Evolutionary conservation across 1,140 invertebrate species (phyloP), one percentile per base, ranked within the genome.

Genomic region (Spodoptera litura): DNA sequence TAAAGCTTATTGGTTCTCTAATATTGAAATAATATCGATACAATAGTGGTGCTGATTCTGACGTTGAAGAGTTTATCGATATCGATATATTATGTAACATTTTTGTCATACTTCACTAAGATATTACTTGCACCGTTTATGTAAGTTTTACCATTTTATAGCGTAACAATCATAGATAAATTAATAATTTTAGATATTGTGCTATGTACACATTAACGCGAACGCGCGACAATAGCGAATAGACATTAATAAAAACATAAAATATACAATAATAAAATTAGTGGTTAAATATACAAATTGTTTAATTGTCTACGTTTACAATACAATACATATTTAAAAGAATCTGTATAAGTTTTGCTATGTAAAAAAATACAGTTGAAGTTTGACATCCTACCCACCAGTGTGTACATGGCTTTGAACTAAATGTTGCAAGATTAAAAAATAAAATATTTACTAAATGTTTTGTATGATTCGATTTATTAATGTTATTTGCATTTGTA

Each of bases 401-500:
- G n/a, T 66, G 62, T 71, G 68, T 71, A 70, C 66, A 55, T 55
- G 68, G 71, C 55, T 73, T 59, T 0, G 27, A 73, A 73, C 9
- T 59, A 49, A 44, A 59, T 73, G 71, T 56, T 73, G 58, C 13
- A 55, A 49, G 38, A 58, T 58, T 44, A 44, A 44, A 44, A 44
- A 38, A 62, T 15, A 10, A 38, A 53, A 15, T 55, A 71, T 20
- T 15, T 73, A 72, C 27, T 38, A 38, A 73, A 52, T 35, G 25
- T 75, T 75, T 62, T 75, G 58, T 75, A 62, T 52, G 12, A 35
- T 75, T 62, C 20, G 44, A 62, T 62, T 61, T 75, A 62, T 52
- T 75, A 75, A 75, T 75, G 72, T 75, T 75, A 74, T 12, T 62
- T 74, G 72, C 72, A 74, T 74, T 74, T 62, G 72, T 62, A 64